These are phyloP conservation scores for Phortica okadai DNA, from an alignment of 2,888 invertebrate species.

Conservation along the genomic window DNA sequence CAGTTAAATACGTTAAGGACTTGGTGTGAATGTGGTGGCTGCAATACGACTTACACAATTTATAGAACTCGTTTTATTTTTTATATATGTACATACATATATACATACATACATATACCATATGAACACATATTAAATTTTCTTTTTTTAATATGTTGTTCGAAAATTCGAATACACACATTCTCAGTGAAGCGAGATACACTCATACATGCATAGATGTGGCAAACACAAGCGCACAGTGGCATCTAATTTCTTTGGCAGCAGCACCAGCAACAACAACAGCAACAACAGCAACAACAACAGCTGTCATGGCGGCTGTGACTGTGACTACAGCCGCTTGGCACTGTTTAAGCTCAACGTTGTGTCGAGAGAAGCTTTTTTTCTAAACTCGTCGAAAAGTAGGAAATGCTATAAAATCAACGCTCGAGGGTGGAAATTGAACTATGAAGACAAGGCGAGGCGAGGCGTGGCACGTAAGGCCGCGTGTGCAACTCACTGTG, in stretches of 20 bases:
- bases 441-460: not conserved
- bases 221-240: not conserved
- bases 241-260: slow-evolving; percentile 19
- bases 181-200: not conserved
- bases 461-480: slow-evolving; percentile 8
- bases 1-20: too few relatives aligned
- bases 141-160: not conserved
- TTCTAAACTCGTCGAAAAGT: slow-evolving; percentile 19
- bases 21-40: too few relatives aligned
- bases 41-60: not conserved
- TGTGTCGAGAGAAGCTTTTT: slow-evolving; percentile 12
- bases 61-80: not conserved
- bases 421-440: slow-evolving; percentile 23
- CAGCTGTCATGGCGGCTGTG: not conserved
- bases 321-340: not conserved
- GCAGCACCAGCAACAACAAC: not conserved
- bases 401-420: slow-evolving; percentile 25
- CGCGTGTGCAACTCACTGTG: slow-evolving; percentile 12
- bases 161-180: slow-evolving; percentile 19
- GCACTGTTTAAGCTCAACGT: not conserved
- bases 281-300: not conserved
- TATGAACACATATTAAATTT: not conserved
- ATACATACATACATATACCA: too few relatives aligned
- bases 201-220: not conserved
- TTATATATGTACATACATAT: not conserved